Conservation (phyloP, 1,140 invertebrate species). For the Monomorium pharaonis region DNA sequence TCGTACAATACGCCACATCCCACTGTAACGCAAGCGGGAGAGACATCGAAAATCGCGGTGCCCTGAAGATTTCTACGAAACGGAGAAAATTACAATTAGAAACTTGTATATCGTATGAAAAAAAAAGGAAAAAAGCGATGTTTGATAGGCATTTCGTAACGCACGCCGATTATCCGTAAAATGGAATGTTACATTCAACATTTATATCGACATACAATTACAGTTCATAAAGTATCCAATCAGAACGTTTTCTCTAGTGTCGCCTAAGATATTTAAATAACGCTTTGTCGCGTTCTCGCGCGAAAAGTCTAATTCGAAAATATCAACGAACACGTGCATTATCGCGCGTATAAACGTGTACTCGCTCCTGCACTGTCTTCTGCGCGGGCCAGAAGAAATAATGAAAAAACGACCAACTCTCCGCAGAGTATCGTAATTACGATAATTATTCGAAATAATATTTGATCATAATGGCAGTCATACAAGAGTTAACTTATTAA, state of each 20-base stretch:
- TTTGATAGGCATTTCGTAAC: conserved; percentile 34
- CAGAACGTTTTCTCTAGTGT: conserved; percentile 7
- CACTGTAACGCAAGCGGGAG: background rate
- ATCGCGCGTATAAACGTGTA: background rate
- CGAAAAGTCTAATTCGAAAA: conserved; percentile 14
- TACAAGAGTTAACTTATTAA: conserved; percentile 66
- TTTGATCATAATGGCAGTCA: conserved; percentile 71
- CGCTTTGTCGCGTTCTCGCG: background rate
- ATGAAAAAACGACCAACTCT: conserved; percentile 1
- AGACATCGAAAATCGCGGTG: background rate
- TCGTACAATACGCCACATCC: conserved; percentile 15
- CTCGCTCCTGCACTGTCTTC: background rate
- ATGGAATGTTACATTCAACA: conserved; percentile 63
- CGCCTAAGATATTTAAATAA: conserved; percentile 16
- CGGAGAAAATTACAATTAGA: background rate
- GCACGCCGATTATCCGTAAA: conserved; percentile 39
- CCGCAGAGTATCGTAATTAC: conserved; percentile 3
- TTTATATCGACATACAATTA: conserved; percentile 56
- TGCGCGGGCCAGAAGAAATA: conserved; percentile 17
- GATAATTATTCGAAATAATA: conserved; percentile 58
- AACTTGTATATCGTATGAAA: background rate
- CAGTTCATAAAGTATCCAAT: conserved; percentile 19
- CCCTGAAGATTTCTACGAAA: background rate
- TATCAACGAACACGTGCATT: conserved; percentile 1
- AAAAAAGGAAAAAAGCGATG: background rate